Evolutionary conservation across 2,888 invertebrate genomes (phyloP), one percentile per base, ranked within the genome.

Genomic region (Digitonthophagus gazella): DNA sequence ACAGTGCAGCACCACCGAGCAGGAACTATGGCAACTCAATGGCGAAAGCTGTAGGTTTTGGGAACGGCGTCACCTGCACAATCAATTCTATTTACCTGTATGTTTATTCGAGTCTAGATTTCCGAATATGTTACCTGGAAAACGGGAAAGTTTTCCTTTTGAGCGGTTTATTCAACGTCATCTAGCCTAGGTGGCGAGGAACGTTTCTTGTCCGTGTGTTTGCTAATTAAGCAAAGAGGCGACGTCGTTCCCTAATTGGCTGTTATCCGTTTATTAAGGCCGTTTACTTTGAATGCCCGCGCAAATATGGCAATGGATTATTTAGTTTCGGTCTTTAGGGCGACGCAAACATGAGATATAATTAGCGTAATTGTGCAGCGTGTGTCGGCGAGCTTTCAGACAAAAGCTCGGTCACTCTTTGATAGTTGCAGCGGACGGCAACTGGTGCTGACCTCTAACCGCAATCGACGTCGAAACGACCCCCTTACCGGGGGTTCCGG

Each of bases 331-430:
- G 28, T 8, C 28, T 44, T 44, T 44, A 11, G 11, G 28, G 28
- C n/a, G n/a, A 44, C 28, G 18, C 61, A 61, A 61, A 61, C 61
- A 61, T 19, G 61, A 61, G 20, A 61, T 61, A 61, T 61, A 61
- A 61, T 61, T 61, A 61, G 61, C 18, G 61, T 61, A 61, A 61
- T 61, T 61, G 61, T 61, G 61, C 61, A 16, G 18, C 20, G 61
- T n/a, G n/a, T n/a, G n/a, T 61, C 19, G 61, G 61, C 18, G 28
- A 61, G 61, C 61, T 61, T 61, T 61, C 18, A 19, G 19, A 20
- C n/a, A 20, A 61, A 61, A n/a, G 61, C 18, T 19, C 8, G 58
- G 14, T 58, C 58, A 61, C 61, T 61, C 61, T 61, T 61, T 61
- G 61, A 61, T 61, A 61, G 19, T 61, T 15, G 6, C 61, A 18